A percentile compares a stretch with the other conserved stretches of the same genome.
These are phyloP conservation scores for Allophyes oxyacanthae DNA, from an alignment of 2,888 invertebrate species.

Conservation along the genomic window DNA sequence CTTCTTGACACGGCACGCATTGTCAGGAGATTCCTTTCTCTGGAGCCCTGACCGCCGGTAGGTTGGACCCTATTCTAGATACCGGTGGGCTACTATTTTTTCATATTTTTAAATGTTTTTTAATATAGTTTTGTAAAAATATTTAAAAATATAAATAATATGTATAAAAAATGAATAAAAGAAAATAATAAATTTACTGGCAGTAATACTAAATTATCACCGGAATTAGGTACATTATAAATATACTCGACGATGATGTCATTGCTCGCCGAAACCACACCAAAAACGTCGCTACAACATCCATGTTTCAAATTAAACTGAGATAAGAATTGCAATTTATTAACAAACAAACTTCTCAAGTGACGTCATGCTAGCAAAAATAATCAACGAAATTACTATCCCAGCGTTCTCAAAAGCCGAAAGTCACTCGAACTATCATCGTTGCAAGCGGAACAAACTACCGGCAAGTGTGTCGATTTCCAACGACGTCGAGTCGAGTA, in stretches of 20 bases:
- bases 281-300: constrained; percentile 1
- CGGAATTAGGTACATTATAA: constrained; percentile 17
- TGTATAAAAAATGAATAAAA: no score
- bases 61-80: no score
- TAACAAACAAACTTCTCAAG: constrained; percentile 45
- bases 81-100: no score
- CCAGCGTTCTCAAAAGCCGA: constrained; percentile 67
- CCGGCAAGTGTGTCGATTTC: constrained; percentile 88
- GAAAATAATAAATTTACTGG: no score
- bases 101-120: no score
- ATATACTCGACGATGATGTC: constrained; percentile 28
- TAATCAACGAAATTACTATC: constrained; percentile 70
- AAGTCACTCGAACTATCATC: constrained; percentile 87
- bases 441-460: constrained; percentile 83
- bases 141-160: no score
- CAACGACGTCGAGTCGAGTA: constrained; percentile 80
- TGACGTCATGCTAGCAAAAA: constrained; percentile 53
- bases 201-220: constrained; percentile 30
- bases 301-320: constrained; percentile 5
- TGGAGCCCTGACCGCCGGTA: no score
- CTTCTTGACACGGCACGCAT: no score
- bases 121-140: no score
- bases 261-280: not conserved
- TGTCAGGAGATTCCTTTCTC: no score
- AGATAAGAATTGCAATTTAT: constrained; percentile 33